A percentile compares a stretch with the other conserved stretches of the same genome.
These are phyloP conservation scores for Spodoptera exigua DNA, from an alignment of 2,888 invertebrate species.

Conservation along the genomic window DNA sequence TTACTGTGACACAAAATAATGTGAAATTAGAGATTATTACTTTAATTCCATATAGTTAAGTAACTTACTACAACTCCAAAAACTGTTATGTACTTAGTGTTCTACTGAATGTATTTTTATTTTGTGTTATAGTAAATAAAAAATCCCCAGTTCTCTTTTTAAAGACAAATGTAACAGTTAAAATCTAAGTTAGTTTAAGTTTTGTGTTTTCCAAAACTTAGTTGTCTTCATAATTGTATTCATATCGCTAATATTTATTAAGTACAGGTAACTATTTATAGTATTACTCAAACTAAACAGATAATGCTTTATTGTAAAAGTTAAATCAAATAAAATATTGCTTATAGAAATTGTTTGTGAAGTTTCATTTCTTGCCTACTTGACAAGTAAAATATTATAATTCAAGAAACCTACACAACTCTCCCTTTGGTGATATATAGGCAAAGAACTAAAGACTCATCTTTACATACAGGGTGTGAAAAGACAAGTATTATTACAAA, in stretches of 20 bases:
- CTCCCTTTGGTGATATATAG: no score
- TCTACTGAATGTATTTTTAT: background rate
- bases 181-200: constrained; percentile 38
- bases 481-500: no score
- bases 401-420: no score
- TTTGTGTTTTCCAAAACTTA: constrained; percentile 39
- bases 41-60: no score
- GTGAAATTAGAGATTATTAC: background rate
- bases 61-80: no score
- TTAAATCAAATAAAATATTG: constrained; percentile 60
- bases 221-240: constrained; percentile 35
- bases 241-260: constrained; percentile 54
- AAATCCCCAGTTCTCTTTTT: constrained; percentile 10
- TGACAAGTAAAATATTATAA: no score
- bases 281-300: constrained; percentile 55
- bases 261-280: constrained; percentile 53
- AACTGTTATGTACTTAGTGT: no score
- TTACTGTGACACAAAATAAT: constrained; percentile 20
- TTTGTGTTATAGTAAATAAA: constrained; percentile 12
- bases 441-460: no score
- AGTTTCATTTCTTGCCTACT: no score
- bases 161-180: constrained; percentile 31
- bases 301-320: constrained; percentile 59
- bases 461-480: no score
- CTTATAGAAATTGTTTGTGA: constrained; percentile 40